Evolutionary conservation across 2,888 invertebrate species (phyloP).

Genomic region (Chaetogeoica ovagalla): DNA sequence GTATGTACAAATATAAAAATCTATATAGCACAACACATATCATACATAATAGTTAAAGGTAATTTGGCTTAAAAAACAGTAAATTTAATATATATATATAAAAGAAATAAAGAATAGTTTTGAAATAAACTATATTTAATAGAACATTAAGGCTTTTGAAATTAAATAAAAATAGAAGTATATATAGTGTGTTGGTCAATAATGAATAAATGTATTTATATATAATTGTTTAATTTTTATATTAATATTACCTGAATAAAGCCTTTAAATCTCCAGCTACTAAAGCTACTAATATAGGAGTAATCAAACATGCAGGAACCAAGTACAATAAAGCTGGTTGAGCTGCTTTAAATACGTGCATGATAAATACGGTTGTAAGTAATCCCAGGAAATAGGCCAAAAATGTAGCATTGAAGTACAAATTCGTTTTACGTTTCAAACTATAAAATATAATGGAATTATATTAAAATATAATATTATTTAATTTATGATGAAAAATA

Average conservation of each 20-base stretch:
- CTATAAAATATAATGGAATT: conserved; percentile 61
- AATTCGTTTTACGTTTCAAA: conserved; percentile 76
- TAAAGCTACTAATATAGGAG: conserved; percentile 85
- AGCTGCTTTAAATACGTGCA: conserved; percentile 98
- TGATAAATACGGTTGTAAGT: conserved; percentile 90
- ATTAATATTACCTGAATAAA: conserved; percentile 77
- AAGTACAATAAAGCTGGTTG: conserved; percentile 96
- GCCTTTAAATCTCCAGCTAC: conserved; percentile 87
- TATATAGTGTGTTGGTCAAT: no score
- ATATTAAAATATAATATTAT: background rate
- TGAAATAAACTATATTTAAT: no score
- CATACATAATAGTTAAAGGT: no score
- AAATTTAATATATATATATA: no score
- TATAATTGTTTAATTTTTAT: background rate
- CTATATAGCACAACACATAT: no score
- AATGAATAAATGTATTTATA: background rate
- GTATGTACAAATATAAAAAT: no score
- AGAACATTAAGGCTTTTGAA: no score
- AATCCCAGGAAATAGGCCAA: conserved; percentile 91
- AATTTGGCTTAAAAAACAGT: no score
- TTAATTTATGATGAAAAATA: background rate
- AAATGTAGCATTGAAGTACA: conserved; percentile 89
- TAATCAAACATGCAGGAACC: conserved; percentile 92
- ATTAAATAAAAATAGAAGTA: no score
- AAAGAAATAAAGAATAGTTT: no score